Evolutionary conservation across 2,888 invertebrate genomes (phyloP).

Genomic region (Pseudococcus longispinus): DNA sequence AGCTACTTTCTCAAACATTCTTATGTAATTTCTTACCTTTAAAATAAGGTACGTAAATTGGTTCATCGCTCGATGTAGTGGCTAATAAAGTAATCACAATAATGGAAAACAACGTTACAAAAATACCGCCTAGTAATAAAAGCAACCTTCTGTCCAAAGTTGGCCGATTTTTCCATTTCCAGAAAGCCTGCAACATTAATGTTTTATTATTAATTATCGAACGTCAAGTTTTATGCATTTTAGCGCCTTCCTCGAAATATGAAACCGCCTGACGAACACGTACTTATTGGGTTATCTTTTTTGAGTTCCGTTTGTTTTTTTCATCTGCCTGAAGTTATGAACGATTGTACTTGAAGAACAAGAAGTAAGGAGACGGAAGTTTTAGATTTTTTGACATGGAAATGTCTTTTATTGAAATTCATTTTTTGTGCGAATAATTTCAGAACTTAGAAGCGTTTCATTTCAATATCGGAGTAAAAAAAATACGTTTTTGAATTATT

Average conservation of each 20-base stretch:
- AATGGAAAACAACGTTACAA: slow-evolving; percentile 35
- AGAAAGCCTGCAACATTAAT: slow-evolving; percentile 44
- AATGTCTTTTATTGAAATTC: too few relatives aligned
- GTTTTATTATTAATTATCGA: neutral
- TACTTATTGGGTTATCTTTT: neutral
- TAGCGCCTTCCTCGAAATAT: slow-evolving; percentile 16
- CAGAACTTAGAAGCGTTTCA: too few relatives aligned
- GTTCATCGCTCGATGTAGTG: neutral
- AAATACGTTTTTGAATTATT: too few relatives aligned
- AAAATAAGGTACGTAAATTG: slow-evolving; percentile 25
- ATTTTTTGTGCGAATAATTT: too few relatives aligned
- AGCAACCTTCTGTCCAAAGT: slow-evolving; percentile 14
- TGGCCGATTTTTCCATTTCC: slow-evolving; percentile 47
- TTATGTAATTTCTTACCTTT: neutral
- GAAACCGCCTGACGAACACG: neutral
- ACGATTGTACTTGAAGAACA: too few relatives aligned
- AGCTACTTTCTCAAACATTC: neutral
- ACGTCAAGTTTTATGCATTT: neutral
- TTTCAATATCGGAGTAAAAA: too few relatives aligned
- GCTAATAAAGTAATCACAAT: slow-evolving; percentile 40
- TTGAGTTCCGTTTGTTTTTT: too few relatives aligned
- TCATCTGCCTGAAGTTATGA: too few relatives aligned
- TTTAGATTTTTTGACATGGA: too few relatives aligned
- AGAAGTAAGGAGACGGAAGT: too few relatives aligned
- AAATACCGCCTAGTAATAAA: neutral